Evolutionary conservation across 2,888 invertebrate genomes (phyloP), one percentile per base, ranked within the genome.

Genomic region (Epistrophe grossulariae): DNA sequence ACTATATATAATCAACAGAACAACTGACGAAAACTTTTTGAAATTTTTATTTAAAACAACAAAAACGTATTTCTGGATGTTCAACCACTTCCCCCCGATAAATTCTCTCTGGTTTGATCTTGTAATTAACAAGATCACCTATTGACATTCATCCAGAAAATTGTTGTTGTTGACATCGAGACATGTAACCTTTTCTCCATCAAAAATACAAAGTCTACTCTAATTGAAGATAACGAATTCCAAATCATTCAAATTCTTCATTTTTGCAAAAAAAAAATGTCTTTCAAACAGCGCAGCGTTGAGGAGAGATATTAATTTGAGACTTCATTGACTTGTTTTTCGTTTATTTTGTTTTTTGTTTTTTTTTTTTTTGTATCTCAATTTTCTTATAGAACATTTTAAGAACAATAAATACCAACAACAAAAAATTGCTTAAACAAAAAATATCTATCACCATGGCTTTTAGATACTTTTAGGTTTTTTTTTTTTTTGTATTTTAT

Each of bases 341-440:
- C 6, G 28, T 48, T 57, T 28, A 35, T 13, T 13, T n/a, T n/a
- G n/a, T n/a, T n/a, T n/a, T n/a, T n/a, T n/a, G n/a, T n/a, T n/a
- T n/a, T 28, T 62, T n/a, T 72, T 24, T 4, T 45, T 7, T 60
- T 48, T 62, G 13, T 50, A 59, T 48, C 57, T 70, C 50, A 68
- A 68, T 76, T 66, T 76, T 50, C 72, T 40, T 52, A 78, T 48
- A 52, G 15, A 60, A 40, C 84, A 77, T 77, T 85, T 80, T 50
- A 40, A 72, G 66, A 78, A 73, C 77, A 85, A 85, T 85, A 78
- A 78, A 78, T 77, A 78, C 66, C 59, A 24, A 66, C 64, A 76
- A 52, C 48, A 70, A 74, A 24, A 35, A 59, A 68, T 24, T 31
- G 24, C 24, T 24, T 24, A 24, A 24, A 24, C 24, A 24, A 24